phyloP scores from a whole-genome alignment of 2,888 invertebrate genomes.

The Oeneis ivallda region DNA sequence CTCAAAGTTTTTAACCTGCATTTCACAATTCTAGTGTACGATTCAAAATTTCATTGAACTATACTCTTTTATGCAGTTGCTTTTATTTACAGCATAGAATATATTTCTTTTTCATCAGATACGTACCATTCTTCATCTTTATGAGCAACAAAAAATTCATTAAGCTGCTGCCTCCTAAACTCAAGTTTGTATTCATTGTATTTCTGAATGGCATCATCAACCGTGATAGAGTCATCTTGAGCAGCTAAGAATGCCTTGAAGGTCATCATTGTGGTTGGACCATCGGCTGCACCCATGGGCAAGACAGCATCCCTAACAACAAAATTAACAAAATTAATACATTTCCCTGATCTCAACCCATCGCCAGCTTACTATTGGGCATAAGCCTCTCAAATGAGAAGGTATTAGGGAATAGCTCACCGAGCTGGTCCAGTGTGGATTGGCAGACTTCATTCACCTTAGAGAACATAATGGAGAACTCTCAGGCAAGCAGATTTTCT shows the following conservation, averaged over 20 bases:
- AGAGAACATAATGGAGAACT: too few species aligned
- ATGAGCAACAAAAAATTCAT: slow-evolving; percentile 99
- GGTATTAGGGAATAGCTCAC: too few species aligned
- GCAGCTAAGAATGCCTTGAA: slow-evolving; percentile 98
- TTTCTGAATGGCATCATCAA: slow-evolving; percentile 96
- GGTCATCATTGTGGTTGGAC: slow-evolving; percentile 97
- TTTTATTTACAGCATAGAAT: slow-evolving; percentile 20
- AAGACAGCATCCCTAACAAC: slow-evolving; percentile 76
- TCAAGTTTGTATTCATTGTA: slow-evolving; percentile 99
- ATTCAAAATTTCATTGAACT: background rate
- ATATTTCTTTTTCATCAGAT: background rate
- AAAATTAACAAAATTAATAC: background rate
- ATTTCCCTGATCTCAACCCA: too few species aligned
- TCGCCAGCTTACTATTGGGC: too few species aligned
- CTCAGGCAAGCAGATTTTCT: too few species aligned
- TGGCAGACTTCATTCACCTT: too few species aligned
- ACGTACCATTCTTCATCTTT: slow-evolving; percentile 99
- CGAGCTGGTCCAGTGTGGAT: too few species aligned
- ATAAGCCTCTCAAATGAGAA: too few species aligned
- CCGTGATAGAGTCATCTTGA: slow-evolving; percentile 98
- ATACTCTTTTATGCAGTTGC: slow-evolving; percentile 14
- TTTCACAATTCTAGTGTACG: background rate
- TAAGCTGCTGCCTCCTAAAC: slow-evolving; percentile 96
- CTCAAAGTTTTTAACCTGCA: background rate
- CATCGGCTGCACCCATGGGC: slow-evolving; percentile 79